These are phyloP conservation scores for Cheilosia vulpina DNA, from an alignment of 2,888 invertebrate species.

Conservation along the genomic window DNA sequence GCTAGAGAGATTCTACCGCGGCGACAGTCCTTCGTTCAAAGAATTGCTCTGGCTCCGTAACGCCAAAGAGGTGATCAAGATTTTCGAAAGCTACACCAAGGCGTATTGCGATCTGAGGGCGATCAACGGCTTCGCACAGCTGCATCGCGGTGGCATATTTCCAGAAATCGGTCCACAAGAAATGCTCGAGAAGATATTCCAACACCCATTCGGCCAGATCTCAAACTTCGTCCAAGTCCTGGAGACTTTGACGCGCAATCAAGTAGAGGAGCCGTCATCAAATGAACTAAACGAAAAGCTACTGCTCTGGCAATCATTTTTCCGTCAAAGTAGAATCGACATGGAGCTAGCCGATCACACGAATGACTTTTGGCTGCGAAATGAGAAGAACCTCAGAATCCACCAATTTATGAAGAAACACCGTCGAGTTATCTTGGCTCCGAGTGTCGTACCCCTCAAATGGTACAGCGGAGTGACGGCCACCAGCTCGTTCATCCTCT, in stretches of 20 bases:
- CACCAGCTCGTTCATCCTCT: constrained; percentile 91
- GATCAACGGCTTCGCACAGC: constrained; percentile 88
- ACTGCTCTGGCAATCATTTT: constrained; percentile 80
- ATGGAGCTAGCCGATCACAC: constrained; percentile 82
- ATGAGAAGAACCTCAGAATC: constrained; percentile 82
- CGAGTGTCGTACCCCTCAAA: constrained; percentile 88
- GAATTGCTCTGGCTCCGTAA: constrained; percentile 89
- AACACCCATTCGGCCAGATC: constrained; percentile 80
- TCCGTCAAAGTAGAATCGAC: constrained; percentile 79
- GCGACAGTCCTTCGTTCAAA: constrained; percentile 86
- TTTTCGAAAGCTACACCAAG: constrained; percentile 89
- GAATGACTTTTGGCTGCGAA: constrained; percentile 82
- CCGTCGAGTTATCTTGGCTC: constrained; percentile 91
- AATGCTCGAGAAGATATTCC: constrained; percentile 79
- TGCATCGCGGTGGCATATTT: constrained; percentile 77
- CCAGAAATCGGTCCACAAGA: constrained; percentile 4
- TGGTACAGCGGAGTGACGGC: constrained; percentile 89
- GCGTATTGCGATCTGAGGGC: constrained; percentile 90
- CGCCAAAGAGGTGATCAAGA: constrained; percentile 88
- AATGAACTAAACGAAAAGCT: constrained; percentile 80
- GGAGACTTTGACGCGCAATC: constrained; percentile 77
- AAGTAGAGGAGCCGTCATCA: constrained; percentile 37
- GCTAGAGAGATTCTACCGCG: constrained; percentile 88
- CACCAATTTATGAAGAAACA: constrained; percentile 85
- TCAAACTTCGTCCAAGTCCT: constrained; percentile 80